phyloP scores from a whole-genome alignment of 2,797 vertebrate species.

The Labeo calbasu region DNA sequence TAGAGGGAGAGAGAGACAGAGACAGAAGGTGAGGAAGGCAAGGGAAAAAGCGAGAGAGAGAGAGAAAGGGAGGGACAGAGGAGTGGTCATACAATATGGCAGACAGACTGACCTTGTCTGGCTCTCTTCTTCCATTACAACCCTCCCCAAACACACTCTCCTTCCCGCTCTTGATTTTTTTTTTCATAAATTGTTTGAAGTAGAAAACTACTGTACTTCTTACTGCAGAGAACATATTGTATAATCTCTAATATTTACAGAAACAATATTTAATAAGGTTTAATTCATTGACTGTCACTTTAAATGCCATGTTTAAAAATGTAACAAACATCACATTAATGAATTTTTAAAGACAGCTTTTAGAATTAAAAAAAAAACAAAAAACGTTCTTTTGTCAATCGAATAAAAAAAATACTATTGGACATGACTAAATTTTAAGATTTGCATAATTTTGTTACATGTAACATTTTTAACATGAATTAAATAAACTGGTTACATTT shows the following conservation, averaged over 20 bases:
- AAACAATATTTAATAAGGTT: background rate
- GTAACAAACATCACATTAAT: too few species aligned
- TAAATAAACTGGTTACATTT: background rate
- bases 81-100: conserved; percentile 17
- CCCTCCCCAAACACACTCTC: background rate
- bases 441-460: background rate
- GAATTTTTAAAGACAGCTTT: background rate
- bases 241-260: background rate
- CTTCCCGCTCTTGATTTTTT: background rate
- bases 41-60: conserved; percentile 18
- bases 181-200: background rate
- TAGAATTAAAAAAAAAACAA: background rate
- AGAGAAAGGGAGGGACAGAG: background rate
- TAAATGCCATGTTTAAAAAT: background rate
- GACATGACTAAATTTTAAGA: background rate
- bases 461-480: background rate
- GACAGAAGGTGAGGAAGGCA: background rate
- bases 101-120: conserved; percentile 21
- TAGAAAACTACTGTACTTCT: background rate
- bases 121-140: background rate
- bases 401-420: background rate
- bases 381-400: background rate
- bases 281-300: background rate
- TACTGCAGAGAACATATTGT: background rate
- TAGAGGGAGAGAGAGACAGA: background rate